Percentiles rank a stretch among this genome's conserved stretches.
These are phyloP conservation scores for Drosophila kepulauana DNA, from an alignment of 1,140 invertebrate genomes.

Conservation along the genomic window DNA sequence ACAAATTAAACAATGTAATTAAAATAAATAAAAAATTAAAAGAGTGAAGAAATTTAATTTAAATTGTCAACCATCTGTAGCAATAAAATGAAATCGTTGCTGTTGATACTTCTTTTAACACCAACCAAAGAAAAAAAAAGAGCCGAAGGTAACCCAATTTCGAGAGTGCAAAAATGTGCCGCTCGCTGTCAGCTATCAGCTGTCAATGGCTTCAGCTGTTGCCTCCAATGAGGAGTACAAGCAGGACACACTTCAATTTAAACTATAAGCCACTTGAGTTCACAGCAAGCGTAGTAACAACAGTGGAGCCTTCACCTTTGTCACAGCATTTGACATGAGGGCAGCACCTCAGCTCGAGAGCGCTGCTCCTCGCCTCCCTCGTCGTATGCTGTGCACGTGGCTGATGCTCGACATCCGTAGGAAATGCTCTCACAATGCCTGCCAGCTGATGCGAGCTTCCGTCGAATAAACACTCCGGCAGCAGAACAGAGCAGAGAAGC, in stretches of 20 bases:
- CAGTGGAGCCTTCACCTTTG: conserved; percentile 67
- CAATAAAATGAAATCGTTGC: neutral
- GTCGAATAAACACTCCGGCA: conserved; percentile 32
- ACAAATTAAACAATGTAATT: too few species aligned
- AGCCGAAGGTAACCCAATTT: neutral
- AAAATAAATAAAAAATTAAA: too few species aligned
- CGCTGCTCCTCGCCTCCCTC: neutral
- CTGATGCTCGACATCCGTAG: conserved; percentile 47
- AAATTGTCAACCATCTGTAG: neutral
- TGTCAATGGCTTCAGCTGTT: conserved; percentile 6
- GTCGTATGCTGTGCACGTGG: neutral
- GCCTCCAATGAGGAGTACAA: conserved; percentile 40
- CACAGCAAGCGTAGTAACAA: conserved; percentile 23
- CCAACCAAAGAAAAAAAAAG: neutral
- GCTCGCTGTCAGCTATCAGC: neutral
- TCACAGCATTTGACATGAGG: conserved; percentile 71
- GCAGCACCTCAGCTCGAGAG: conserved; percentile 2
- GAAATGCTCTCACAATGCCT: conserved; percentile 64
- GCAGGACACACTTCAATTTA: conserved; percentile 67
- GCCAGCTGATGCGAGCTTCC: conserved; percentile 69
- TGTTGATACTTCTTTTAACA: neutral
- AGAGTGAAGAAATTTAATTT: neutral
- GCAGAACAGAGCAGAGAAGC: neutral
- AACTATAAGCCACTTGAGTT: conserved; percentile 63
- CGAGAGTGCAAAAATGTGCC: neutral